Base-by-base conservation (phyloP, 2,888 invertebrate species). In the Tetragonisca angustula region DNA sequence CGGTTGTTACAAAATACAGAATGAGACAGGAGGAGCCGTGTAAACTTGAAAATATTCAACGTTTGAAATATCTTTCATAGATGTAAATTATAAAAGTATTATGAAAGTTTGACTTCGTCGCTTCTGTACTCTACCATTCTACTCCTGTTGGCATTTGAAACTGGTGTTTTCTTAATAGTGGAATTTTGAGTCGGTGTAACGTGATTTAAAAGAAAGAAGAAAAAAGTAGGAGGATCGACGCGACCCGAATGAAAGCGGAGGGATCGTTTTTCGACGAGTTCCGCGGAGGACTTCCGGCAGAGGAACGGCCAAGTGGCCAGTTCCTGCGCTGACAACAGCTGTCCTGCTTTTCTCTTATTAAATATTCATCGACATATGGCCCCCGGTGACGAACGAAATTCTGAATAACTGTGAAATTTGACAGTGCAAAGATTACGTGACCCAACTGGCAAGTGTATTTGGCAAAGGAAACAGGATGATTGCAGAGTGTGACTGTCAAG, bases 341-440 rank as follows among this genome's bases (percentile, higher is more conserved):
- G 87, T 68, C 78, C 75, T 70, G 81, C 83, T 87, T 87, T 86
- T 67, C 79, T 81, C 76, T 87, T 79, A 84, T 84, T 87, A 86
- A 75, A 86, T 86, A 84, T 84, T 87, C 84, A 79, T 84, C 70
- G 79, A 59, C 87, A 86, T 76, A 81, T 84, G 84, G 72, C 52
- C 36, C 36, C 9, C 0, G 36, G 62, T 52, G 68, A 79, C 17
- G 21, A 21, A 43, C 49, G 24, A 72, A 59, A 32, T 71, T 54
- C n/a, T 54, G 32, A 3, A 11, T 62, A 70, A 43, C 32, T 17
- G 72, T 54, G 54, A 68, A 76, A 68, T 73, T 81, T 54, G 59
- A 49, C 61, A 36, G 50, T n/a, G 43, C 59, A 15, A 56, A 65
- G 69, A 83, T 69, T 65, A 69, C 43, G 49, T 21, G 67, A n/a